Base-by-base conservation (phyloP, 2,888 invertebrate genomes). In the Smittia aterrima region DNA sequence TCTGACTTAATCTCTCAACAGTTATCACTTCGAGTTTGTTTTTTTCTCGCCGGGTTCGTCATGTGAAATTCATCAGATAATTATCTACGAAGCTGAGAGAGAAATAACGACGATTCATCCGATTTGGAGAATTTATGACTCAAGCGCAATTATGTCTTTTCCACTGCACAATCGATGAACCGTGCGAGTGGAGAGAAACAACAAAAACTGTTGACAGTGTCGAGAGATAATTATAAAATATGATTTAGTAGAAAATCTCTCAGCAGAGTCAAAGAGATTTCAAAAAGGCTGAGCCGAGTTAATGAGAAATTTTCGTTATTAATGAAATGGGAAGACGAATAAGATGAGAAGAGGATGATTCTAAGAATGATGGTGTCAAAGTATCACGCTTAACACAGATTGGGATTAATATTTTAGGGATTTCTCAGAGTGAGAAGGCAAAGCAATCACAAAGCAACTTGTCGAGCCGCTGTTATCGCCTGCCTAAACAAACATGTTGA, bases 171-270 rank as follows among this genome's bases (percentile, higher is more conserved):
- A 6, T 27, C 7, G 27, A 18, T 18, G 58, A 58, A 32, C 13
- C 20, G 22, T 62, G 58, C 2, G 58, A 62, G 18, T 2, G 18
- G 32, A 62, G 27, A 66, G 27, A 22, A 27, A 32, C 22, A 66
- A 16, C 18, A 27, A 66, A 32, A 54, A 70, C 70, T 70, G 70
- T 70, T 70, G 70, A 70, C 70, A 53, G 16, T 54, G 7, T 27
- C 54, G 54, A 27, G 25, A 70, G 70, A 70, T 70, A 70, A 70
- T 70, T 70, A 32, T 54, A 70, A 54, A 70, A 6, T 54, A 54
- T 70, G 70, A 70, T 70, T 32, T 54, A 54, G 27, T 70, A 53
- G 20, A 54, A 13, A 70, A 25, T 32, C 32, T 32, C 32, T 32
- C 32, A n/a, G n/a, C n/a, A n/a, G n/a, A 47, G 16, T 41, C 41